Evolutionary conservation across 2,113 vertebrate species (phyloP), one percentile per base, ranked within the genome.

Genomic region (Aplodontia rufa): DNA sequence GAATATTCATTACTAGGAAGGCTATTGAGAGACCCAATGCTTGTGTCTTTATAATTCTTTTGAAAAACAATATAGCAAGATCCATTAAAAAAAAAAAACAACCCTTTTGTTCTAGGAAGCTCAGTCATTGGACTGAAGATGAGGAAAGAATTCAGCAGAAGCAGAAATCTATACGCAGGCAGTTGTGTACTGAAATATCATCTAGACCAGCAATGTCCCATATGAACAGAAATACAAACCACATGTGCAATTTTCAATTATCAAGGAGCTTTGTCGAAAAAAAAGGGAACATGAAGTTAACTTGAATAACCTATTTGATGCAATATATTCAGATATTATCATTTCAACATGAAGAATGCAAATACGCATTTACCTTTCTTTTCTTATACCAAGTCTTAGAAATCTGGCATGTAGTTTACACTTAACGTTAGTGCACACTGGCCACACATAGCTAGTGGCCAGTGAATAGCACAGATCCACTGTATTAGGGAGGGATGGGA

Each of bases 21-120:
- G 62, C 47, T 94, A 55, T 75, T 53, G 16, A 93, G 49, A 78
- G 11, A 79, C 26, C 12, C 42, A 64, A 62, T 45, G 24, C n/a
- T 92, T 60, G 22, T 75, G 14, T 71, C 69, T 72, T 83, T 90
- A 90, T 19, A 93, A 82, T 16, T 51, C 51, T 90, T 82, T 85
- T 47, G 62, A 60, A 94, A 83, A 53, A 24, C 35, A n/a, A 55
- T 62, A 79, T 14, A 64, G 37, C 24, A 79, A 47, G 37, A 55
- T 47, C 19, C 24, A 12, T 45, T 37, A 69, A 58, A 90, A 17
- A 47, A 64, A 11, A 47, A 69, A 58, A 90, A 17, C 47, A 64
- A 11, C 24, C 17, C 1, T 93, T 30, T 72, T 51, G 32, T 66
- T 80, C 74, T 30, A 30, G 51, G 12, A 28, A 72, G 5, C 37